Evolutionary conservation across 1,140 invertebrate species (phyloP), one percentile per base, ranked within the genome.

Genomic region (Drosophila kohkoa): DNA sequence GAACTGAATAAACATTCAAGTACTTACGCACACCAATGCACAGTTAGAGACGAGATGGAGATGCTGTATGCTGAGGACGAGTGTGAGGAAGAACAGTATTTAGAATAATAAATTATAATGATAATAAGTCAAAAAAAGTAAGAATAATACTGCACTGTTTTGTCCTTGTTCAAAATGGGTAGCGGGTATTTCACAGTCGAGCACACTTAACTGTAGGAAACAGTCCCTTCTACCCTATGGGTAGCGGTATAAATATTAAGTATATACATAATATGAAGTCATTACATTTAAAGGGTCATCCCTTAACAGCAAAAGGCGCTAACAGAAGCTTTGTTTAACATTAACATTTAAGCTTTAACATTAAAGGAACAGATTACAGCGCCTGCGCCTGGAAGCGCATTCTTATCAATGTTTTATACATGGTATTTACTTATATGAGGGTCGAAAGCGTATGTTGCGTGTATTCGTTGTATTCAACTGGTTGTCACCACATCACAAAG

Each of bases 381-480:
- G 64, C 71, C 48, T 68, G 81, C 80, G 80, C 48, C 6, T 43
- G 10, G 13, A 35, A 41, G n/a, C 11, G 11, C 30, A 32, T 52
- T 48, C 43, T 77, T 78, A 65, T 79, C 57, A 68, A 7, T 28
- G 25, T 45, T 11, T 45, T 60, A 15, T 49, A 41, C 10, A 49
- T 49, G 2, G 28, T 13, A 45, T 38, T 11, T 49, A 38, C 79
- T 69, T 77, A 79, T 49, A 79, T 63, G 46, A 45, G 30, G 32
- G 20, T 48, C n/a, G 8, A 10, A 35, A 46, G 52, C 62, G 45
- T 25, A 32, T 30, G 43, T 59, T 49, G n/a, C 15, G 49, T 63
- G 62, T 77, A 85, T 85, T 81, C 49, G 1, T 15, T 15, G 51
- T 73, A 81, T 85, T 89, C 86, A 89, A 89, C 85, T 89, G 78